Percentiles rank a stretch among this genome's conserved stretches.
These are phyloP conservation scores for Suillia variegata DNA, from an alignment of 2,888 invertebrate species.

Conservation along the genomic window DNA sequence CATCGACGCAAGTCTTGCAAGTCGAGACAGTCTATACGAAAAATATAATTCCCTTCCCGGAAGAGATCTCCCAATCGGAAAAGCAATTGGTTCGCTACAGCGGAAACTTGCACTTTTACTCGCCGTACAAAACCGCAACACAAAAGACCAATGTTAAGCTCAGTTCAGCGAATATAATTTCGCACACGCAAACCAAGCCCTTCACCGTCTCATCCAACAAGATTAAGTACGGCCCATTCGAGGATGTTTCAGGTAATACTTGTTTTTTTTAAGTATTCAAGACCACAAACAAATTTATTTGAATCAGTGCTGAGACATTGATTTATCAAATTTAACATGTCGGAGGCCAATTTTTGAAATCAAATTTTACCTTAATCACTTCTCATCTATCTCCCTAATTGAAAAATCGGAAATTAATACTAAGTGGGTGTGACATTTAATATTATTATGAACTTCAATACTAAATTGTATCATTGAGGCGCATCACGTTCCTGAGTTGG, in stretches of 20 bases:
- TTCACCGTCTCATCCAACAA: constrained; percentile 76
- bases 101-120: constrained; percentile 82
- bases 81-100: constrained; percentile 89
- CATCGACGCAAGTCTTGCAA: constrained; percentile 46
- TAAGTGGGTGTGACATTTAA: too few relatives aligned
- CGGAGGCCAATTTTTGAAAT: too few relatives aligned
- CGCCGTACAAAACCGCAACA: constrained; percentile 78
- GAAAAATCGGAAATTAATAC: too few relatives aligned
- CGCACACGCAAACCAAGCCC: constrained; percentile 77
- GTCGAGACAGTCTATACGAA: constrained; percentile 80
- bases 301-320: too few relatives aligned
- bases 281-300: background rate
- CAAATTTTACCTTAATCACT: too few relatives aligned
- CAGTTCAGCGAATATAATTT: constrained; percentile 80
- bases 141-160: constrained; percentile 83
- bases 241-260: constrained; percentile 67
- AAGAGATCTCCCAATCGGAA: constrained; percentile 88
- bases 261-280: too few relatives aligned
- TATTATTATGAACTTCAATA: too few relatives aligned
- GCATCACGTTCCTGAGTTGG: too few relatives aligned
- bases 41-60: constrained; percentile 81
- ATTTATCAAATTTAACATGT: too few relatives aligned
- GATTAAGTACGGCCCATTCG: constrained; percentile 89
- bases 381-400: too few relatives aligned
- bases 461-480: too few relatives aligned